Percentiles rank a stretch among this genome's conserved stretches.
These are phyloP conservation scores for Himalopsyche tibetana DNA, from an alignment of 2,888 invertebrate genomes.

Conservation along the genomic window DNA sequence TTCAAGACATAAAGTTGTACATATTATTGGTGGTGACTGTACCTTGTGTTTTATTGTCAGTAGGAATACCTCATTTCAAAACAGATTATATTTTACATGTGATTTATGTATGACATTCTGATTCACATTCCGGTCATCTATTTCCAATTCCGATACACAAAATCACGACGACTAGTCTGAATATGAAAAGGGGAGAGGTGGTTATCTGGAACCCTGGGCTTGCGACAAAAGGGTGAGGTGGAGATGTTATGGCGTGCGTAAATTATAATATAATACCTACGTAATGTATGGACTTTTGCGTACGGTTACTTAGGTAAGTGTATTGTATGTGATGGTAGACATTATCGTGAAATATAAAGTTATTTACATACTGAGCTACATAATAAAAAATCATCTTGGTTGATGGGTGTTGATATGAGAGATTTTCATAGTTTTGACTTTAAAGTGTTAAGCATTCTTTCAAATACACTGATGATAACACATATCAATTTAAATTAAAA, in stretches of 20 bases:
- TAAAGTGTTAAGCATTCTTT: no score
- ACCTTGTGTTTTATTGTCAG: conserved; percentile 66
- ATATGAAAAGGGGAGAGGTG: conserved; percentile 46
- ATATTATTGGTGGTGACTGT: conserved; percentile 54
- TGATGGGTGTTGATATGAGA: no score
- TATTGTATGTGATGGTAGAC: no score
- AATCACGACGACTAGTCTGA: conserved; percentile 57
- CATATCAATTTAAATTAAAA: no score
- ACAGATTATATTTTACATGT: conserved; percentile 80
- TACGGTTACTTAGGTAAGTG: not conserved
- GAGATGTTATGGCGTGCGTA: conserved; percentile 40
- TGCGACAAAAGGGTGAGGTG: conserved; percentile 8
- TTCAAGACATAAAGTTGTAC: no score
- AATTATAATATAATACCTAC: conserved; percentile 24
- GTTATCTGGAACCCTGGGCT: conserved; percentile 7
- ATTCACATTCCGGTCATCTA: conserved; percentile 66
- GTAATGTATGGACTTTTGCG: conserved; percentile 3
- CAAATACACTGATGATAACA: no score
- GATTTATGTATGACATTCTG: conserved; percentile 73
- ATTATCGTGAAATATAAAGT: no score
- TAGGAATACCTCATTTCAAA: conserved; percentile 76
- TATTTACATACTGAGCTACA: no score
- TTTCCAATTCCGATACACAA: conserved; percentile 66
- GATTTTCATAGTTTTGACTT: no score
- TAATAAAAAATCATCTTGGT: no score